Conservation (phyloP, 1,140 invertebrate species). For the Nomia melanderi region DNA sequence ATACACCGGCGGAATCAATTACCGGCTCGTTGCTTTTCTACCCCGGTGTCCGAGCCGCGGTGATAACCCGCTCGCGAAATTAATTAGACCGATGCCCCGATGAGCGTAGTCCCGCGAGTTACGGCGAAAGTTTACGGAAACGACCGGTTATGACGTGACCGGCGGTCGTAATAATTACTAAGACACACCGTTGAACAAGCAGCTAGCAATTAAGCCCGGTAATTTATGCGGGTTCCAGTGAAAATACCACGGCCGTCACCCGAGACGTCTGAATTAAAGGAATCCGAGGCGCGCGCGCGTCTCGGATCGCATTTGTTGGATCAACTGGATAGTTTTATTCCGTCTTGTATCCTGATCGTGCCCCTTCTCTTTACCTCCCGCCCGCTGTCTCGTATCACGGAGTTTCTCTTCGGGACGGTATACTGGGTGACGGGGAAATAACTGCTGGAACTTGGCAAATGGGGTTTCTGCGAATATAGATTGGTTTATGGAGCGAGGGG, state of each 20-base stretch:
- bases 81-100: conserved; percentile 19
- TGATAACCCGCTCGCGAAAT: conserved; percentile 18
- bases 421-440: no score
- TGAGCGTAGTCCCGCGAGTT: not conserved
- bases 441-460: no score
- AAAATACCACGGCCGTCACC: not conserved
- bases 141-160: conserved; percentile 1
- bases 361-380: not conserved
- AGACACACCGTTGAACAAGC: not conserved
- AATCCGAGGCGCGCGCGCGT: not conserved
- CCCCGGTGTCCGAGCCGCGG: not conserved
- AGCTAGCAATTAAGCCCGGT: conserved; percentile 11
- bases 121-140: not conserved
- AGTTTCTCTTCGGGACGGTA: not conserved
- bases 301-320: not conserved
- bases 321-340: not conserved
- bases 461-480: no score
- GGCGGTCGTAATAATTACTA: conserved; percentile 20
- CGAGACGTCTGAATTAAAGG: conserved; percentile 21
- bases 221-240: conserved; percentile 25
- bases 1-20: conserved; percentile 42
- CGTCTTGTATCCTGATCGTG: not conserved
- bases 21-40: conserved; percentile 9
- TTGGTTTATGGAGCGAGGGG: no score
- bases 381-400: not conserved